A percentile compares a stretch with the other conserved stretches of the same genome.
Conservation (phyloP, 2,888 invertebrate genomes). For the Helobdella robusta region DNA sequence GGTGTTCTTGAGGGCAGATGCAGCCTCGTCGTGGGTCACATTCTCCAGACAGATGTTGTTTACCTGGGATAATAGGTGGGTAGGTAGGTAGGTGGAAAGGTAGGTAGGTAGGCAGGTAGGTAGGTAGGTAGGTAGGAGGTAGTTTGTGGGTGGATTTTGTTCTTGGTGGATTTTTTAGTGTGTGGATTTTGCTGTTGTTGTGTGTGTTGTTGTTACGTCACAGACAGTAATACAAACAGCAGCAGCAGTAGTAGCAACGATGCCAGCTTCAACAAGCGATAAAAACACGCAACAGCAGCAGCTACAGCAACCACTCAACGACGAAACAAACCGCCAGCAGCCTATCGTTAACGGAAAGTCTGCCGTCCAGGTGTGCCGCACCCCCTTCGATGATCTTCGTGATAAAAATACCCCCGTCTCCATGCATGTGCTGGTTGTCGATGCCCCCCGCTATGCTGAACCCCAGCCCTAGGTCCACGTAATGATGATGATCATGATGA, state of each 20-base stretch:
- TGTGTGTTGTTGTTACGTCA: background rate
- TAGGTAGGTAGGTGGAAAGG: too few relatives aligned
- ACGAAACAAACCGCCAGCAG: constrained; percentile 15
- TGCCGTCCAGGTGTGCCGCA: constrained; percentile 87
- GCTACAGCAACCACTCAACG: too few relatives aligned
- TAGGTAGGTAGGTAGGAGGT: background rate
- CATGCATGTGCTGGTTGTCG: constrained; percentile 97
- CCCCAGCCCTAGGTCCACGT: constrained; percentile 65
- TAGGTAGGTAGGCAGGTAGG: too few relatives aligned
- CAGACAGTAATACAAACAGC: background rate
- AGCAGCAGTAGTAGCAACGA: too few relatives aligned
- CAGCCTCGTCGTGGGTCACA: constrained; percentile 94
- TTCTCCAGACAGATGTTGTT: constrained; percentile 75
- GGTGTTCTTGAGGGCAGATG: constrained; percentile 85
- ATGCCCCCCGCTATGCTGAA: constrained; percentile 96
- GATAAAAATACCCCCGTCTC: constrained; percentile 97
- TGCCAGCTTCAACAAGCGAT: too few relatives aligned
- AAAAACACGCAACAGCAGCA: too few relatives aligned
- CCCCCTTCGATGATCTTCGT: constrained; percentile 98
- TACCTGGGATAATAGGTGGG: constrained; percentile 40
- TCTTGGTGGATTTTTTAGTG: too few relatives aligned
- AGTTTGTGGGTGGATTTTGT: background rate
- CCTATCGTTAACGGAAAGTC: constrained; percentile 48
- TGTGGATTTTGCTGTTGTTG: background rate
- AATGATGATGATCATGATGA: constrained; percentile 15